Evolutionary conservation across 1,140 invertebrate species (phyloP), one percentile per base, ranked within the genome.

Genomic region (Conus betulinus): DNA sequence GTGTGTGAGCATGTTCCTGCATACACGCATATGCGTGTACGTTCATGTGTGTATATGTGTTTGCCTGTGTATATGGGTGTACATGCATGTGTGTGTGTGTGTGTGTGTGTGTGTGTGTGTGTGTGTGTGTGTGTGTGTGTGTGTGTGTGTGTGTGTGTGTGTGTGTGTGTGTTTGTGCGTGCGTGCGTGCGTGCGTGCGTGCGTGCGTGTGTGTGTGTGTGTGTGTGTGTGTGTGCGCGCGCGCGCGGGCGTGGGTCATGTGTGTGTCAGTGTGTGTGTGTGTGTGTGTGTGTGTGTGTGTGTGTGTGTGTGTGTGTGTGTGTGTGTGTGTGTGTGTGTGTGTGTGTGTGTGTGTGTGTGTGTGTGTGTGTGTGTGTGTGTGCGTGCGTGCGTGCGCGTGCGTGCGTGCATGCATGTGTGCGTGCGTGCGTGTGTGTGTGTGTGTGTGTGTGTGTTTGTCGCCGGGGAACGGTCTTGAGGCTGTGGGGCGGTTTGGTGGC

Each of bases 121-220:
- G 20, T 74, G 25, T 74, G 25, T 25, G 71, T 25, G 71, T 25
- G 71, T n/a, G 25, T 74, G 25, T 25, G 20, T 74, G 25, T 25
- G 25, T 25, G 71, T 74, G 57, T 60, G 4, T 60, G 57, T 57
- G 57, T 60, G 57, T 60, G 57, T 60, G 57, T 57, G 55, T 57
- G 55, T 57, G 55, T 57, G 55, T 57, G 55, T 57, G 55, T 57
- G 55, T 57, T 6, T 57, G 55, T 11, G 67, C 20, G 67, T 11
- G 67, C 20, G 67, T 71, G 67, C 5, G 67, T 10, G 67, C 20
- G 67, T 71, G 67, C 20, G 3, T 10, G 67, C 10, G 67, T 10
- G 67, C 20, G 67, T 71, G 67, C 20, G 8, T 71, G 67, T 71
- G 67, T 71, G 67, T 71, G 84, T 39, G 20, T 87, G 71, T 63